These are phyloP conservation scores for Parnassius mnemosyne DNA, from an alignment of 2,888 invertebrate species.

Conservation along the genomic window DNA sequence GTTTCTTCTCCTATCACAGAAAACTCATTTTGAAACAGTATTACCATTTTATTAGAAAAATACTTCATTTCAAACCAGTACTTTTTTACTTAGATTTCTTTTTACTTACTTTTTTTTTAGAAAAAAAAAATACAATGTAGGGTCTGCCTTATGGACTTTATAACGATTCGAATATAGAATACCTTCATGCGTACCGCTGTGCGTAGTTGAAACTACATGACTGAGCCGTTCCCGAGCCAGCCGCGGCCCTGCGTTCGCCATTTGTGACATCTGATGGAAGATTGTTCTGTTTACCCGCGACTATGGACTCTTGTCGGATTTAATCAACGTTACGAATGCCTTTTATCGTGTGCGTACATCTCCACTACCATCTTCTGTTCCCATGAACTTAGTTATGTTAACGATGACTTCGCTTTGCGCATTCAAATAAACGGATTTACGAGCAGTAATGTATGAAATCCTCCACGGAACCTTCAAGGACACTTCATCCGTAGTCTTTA, in stretches of 20 bases:
- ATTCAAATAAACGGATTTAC: background rate
- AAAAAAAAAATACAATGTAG: background rate
- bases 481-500: no score
- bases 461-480: no score
- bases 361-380: conserved; percentile 51
- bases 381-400: conserved; percentile 40
- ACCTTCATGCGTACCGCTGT: conserved; percentile 41
- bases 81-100: no score
- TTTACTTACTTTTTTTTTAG: no score
- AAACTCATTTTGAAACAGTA: no score
- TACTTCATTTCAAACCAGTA: no score
- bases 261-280: conserved; percentile 70
- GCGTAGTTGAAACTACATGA: conserved; percentile 48
- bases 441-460: no score
- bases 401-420: conserved; percentile 40
- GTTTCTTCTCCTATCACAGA: no score
- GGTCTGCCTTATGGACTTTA: background rate
- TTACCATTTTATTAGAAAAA: no score
- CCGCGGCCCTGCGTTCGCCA: conserved; percentile 52
- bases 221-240: conserved; percentile 49
- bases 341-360: conserved; percentile 62
- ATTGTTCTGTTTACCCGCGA: conserved; percentile 65
- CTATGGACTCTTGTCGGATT: conserved; percentile 45
- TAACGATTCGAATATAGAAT: conserved; percentile 32
- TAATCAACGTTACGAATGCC: conserved; percentile 46